A percentile compares a stretch with the other conserved stretches of the same genome.
These are phyloP conservation scores for Drosophila yakuba DNA, from an alignment of 1,140 invertebrate species.

Conservation along the genomic window DNA sequence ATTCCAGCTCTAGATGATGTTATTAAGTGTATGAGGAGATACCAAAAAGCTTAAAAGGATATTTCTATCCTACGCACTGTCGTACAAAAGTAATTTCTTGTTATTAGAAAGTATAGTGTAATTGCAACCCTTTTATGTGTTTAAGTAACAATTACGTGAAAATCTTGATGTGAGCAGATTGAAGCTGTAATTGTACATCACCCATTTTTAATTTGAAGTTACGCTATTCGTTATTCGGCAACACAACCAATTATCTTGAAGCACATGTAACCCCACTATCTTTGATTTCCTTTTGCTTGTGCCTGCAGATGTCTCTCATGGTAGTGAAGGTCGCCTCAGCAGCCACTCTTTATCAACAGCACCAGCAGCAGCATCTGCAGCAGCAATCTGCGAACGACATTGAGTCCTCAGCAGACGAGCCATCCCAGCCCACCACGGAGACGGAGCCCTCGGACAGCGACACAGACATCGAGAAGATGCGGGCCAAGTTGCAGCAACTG, in stretches of 20 bases:
- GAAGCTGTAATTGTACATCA: not conserved
- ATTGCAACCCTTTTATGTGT: not conserved
- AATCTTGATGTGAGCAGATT: not conserved
- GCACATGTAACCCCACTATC: not conserved
- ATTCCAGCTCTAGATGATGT: no score
- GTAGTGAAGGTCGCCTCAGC: conserved; percentile 81
- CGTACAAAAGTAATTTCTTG: not conserved
- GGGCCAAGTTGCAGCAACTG: conserved; percentile 75
- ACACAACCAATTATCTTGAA: not conserved
- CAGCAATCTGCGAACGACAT: conserved; percentile 52
- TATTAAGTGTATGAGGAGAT: no score
- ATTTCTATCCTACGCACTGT: no score
- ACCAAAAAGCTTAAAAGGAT: not conserved
- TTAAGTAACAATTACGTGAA: not conserved
- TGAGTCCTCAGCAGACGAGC: conserved; percentile 40
- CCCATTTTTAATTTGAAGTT: not conserved
- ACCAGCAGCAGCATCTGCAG: conserved; percentile 48
- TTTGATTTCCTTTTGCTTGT: not conserved
- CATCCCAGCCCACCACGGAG: conserved; percentile 4
- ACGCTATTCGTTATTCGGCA: not conserved
- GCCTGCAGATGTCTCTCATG: conserved; percentile 77
- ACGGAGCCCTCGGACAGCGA: conserved; percentile 25
- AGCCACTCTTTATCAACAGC: conserved; percentile 69
- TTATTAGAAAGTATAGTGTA: no score
- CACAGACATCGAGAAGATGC: conserved; percentile 75